phyloP scores from a whole-genome alignment of 1,140 invertebrate species.

The Megathymus violae region DNA sequence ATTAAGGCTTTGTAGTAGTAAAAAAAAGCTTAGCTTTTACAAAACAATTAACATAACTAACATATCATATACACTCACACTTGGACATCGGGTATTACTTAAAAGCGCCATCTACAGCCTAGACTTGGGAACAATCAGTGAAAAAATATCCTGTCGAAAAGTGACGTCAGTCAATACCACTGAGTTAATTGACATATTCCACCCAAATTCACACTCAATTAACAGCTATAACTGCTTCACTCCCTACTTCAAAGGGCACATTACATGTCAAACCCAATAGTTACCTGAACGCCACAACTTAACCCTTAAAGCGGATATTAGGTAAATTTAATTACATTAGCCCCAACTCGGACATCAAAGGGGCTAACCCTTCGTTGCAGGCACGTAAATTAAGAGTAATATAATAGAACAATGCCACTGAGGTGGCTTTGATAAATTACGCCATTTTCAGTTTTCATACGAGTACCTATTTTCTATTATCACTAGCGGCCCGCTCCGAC shows the following conservation, averaged over 20 bases:
- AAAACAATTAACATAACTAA: too few species aligned
- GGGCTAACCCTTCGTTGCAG: constrained; percentile 14
- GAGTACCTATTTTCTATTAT: too few species aligned
- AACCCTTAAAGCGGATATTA: constrained; percentile 23
- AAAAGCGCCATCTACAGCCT: too few species aligned
- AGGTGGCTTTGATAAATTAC: background rate
- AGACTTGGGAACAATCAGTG: too few species aligned
- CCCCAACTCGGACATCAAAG: constrained; percentile 23
- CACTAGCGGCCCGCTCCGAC: too few species aligned
- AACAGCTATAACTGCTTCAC: background rate
- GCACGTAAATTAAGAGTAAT: constrained; percentile 23
- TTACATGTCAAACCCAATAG: constrained; percentile 7
- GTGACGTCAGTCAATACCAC: too few species aligned
- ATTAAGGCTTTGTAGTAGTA: too few species aligned
- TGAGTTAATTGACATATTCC: too few species aligned
- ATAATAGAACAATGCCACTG: constrained; percentile 15
- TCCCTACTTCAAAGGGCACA: background rate
- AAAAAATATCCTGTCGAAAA: too few species aligned
- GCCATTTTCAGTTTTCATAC: background rate
- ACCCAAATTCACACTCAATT: background rate
- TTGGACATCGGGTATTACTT: too few species aligned
- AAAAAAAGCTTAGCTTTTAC: too few species aligned
- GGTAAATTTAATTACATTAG: constrained; percentile 24
- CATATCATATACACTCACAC: too few species aligned
- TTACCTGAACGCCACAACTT: constrained; percentile 12